These are phyloP conservation scores for Corythoichthys intestinalis DNA, from an alignment of 2,113 vertebrate genomes.

Conservation along the genomic window DNA sequence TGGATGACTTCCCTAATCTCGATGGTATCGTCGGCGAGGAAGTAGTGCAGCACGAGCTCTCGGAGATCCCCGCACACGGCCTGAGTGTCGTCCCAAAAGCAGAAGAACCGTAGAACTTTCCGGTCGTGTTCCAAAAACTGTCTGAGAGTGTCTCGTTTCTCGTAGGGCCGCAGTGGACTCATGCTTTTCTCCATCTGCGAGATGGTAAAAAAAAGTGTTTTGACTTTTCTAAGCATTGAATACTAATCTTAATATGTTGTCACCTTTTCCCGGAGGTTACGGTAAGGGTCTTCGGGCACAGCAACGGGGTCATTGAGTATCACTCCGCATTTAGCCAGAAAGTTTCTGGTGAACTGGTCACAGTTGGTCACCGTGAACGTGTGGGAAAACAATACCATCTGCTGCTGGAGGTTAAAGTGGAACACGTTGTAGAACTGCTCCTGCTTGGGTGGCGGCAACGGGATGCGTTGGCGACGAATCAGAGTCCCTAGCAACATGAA, in stretches of 20 bases:
- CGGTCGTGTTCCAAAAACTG: conserved; percentile 83
- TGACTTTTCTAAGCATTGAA: neutral
- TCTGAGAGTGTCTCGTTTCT: conserved; percentile 74
- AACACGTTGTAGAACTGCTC: conserved; percentile 82
- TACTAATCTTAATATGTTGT: neutral
- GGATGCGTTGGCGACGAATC: conserved; percentile 81
- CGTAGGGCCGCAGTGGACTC: conserved; percentile 79
- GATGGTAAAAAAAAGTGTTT: conserved; percentile 9
- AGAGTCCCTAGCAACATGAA: conserved; percentile 73
- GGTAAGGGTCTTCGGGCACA: conserved; percentile 80
- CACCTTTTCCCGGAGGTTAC: conserved; percentile 67
- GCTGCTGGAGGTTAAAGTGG: conserved; percentile 84
- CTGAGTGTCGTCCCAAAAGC: conserved; percentile 82
- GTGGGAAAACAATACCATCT: conserved; percentile 79
- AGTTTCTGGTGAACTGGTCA: conserved; percentile 83
- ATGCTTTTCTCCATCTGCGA: conserved; percentile 67
- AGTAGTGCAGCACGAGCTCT: conserved; percentile 83
- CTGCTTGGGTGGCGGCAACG: conserved; percentile 81
- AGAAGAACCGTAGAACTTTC: conserved; percentile 84
- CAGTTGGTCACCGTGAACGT: conserved; percentile 81
- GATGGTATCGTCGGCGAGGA: conserved; percentile 85
- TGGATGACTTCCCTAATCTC: conserved; percentile 79
- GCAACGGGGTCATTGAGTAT: conserved; percentile 63
- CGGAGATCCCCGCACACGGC: conserved; percentile 64
- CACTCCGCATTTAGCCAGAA: conserved; percentile 82